These are phyloP conservation scores for Dufourea novaeangliae DNA, from an alignment of 1,140 invertebrate species.

Conservation along the genomic window DNA sequence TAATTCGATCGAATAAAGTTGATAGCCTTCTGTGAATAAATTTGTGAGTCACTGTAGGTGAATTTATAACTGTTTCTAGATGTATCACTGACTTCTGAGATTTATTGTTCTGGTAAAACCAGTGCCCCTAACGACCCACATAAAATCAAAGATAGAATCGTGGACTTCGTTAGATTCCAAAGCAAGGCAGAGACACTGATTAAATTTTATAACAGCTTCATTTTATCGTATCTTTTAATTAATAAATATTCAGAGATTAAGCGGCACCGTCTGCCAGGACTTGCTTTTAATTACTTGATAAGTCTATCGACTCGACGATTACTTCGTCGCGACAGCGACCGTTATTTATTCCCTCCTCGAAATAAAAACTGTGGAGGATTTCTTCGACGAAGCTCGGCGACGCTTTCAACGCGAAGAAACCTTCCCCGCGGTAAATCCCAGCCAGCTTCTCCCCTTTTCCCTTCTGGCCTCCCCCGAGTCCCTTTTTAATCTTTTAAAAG, in stretches of 20 bases:
- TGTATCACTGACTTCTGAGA: too few relatives aligned
- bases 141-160: too few relatives aligned
- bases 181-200: too few relatives aligned
- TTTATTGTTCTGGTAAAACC: too few relatives aligned
- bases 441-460: background rate
- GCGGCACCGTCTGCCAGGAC: background rate
- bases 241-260: background rate
- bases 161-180: too few relatives aligned
- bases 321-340: background rate
- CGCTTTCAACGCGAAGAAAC: constrained; percentile 7
- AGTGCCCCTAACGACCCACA: too few relatives aligned
- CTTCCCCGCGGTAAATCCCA: constrained; percentile 44
- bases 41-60: too few relatives aligned
- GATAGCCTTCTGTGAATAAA: too few relatives aligned
- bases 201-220: too few relatives aligned
- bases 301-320: background rate
- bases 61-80: too few relatives aligned
- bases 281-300: constrained; percentile 2
- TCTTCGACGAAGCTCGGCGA: background rate
- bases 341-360: background rate
- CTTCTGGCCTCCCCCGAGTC: background rate
- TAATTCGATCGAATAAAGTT: too few relatives aligned
- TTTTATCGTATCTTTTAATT: too few relatives aligned
- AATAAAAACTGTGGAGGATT: constrained; percentile 4
- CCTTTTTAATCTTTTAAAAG: constrained; percentile 55